A percentile compares a stretch with the other conserved stretches of the same genome.
Conservation (phyloP, 1,140 invertebrate genomes). For the Dinoponera quadriceps region DNA sequence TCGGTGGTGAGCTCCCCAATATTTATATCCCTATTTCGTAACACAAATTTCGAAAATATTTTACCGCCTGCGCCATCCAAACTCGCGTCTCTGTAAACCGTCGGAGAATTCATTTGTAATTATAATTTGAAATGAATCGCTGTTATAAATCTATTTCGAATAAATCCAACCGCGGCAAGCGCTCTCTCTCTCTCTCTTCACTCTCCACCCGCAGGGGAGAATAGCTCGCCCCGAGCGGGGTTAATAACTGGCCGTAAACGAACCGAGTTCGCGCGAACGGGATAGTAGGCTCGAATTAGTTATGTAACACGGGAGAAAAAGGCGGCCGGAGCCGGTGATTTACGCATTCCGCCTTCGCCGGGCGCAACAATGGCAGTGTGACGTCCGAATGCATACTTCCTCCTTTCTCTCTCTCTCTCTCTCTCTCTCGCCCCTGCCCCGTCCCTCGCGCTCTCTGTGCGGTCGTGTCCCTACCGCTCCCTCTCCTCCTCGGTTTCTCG, state of each 20-base stretch:
- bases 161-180: neutral
- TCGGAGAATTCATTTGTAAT: neutral
- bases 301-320: constrained; percentile 66
- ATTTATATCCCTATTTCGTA: neutral
- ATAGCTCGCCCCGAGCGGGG: neutral
- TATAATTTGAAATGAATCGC: constrained; percentile 16
- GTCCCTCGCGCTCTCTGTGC: constrained; percentile 47
- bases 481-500: constrained; percentile 47
- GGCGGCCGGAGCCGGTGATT: constrained; percentile 70
- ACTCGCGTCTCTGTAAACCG: constrained; percentile 7
- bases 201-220: neutral
- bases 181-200: neutral
- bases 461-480: constrained; percentile 14
- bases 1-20: too few relatives aligned
- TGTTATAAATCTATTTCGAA: constrained; percentile 20
- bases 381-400: constrained; percentile 67
- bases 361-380: constrained; percentile 74
- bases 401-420: constrained; percentile 56
- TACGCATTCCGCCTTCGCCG: constrained; percentile 77
- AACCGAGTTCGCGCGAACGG: constrained; percentile 3
- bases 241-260: constrained; percentile 20
- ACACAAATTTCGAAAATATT: constrained; percentile 36
- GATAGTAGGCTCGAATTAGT: constrained; percentile 57
- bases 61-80: neutral
- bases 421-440: constrained; percentile 20